phyloP scores from a whole-genome alignment of 1,140 invertebrate species.

The Drosophila paulistorum region DNA sequence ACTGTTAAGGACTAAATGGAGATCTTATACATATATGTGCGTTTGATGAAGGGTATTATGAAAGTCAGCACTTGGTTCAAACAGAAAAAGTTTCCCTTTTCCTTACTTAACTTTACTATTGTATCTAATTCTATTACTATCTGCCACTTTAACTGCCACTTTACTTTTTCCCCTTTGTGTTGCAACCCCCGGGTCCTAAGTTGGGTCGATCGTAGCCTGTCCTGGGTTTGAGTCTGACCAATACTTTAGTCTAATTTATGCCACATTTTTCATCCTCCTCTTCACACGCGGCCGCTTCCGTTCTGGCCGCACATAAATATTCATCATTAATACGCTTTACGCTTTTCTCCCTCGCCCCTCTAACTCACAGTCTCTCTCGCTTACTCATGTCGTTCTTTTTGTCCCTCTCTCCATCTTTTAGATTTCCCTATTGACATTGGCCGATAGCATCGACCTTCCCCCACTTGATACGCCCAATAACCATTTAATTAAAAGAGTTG shows the following conservation, averaged over 20 bases:
- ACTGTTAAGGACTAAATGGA: too few species aligned
- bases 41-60: neutral
- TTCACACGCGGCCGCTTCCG: slow-evolving; percentile 51
- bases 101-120: neutral
- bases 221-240: slow-evolving; percentile 32
- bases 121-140: slow-evolving; percentile 22
- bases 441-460: slow-evolving; percentile 47
- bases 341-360: slow-evolving; percentile 45
- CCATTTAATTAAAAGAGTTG: slow-evolving; percentile 81
- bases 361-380: neutral
- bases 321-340: slow-evolving; percentile 80
- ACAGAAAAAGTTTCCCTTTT: neutral
- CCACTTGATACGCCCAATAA: slow-evolving; percentile 59
- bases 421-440: slow-evolving; percentile 64
- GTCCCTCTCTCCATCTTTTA: neutral
- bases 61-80: neutral
- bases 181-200: neutral
- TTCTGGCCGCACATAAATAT: slow-evolving; percentile 75
- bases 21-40: too few species aligned
- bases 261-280: slow-evolving; percentile 49
- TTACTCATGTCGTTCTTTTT: neutral
- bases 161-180: slow-evolving; percentile 1
- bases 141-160: slow-evolving; percentile 18
- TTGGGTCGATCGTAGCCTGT: slow-evolving; percentile 7
- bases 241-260: slow-evolving; percentile 76